phyloP scores from a whole-genome alignment of 2,797 vertebrate genomes.

The Coregonus ussuriensis region DNA sequence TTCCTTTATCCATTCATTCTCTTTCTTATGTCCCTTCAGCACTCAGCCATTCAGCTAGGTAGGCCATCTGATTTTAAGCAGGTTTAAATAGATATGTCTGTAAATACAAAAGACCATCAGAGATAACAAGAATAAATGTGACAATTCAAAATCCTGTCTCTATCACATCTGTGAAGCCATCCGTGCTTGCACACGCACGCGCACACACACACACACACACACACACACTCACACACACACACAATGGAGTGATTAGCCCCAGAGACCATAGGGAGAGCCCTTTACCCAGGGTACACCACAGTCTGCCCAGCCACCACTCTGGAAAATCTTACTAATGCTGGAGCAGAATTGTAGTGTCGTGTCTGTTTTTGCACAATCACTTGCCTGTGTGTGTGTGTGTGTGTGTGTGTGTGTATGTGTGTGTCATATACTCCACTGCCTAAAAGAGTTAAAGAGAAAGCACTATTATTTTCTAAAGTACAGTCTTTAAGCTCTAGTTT shows the following conservation, averaged over 20 bases:
- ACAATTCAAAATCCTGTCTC: no score
- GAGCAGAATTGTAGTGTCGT: conserved; percentile 9
- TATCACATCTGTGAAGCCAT: background rate
- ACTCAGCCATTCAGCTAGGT: no score
- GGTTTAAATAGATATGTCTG: no score
- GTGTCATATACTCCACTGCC: background rate
- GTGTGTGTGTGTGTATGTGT: background rate
- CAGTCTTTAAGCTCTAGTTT: background rate
- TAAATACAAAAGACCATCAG: no score
- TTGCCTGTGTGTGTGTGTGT: conserved; percentile 1
- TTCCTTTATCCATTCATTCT: no score
- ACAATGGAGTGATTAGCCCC: background rate
- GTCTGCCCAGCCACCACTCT: conserved; percentile 1
- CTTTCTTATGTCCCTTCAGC: no score
- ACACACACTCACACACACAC: background rate
- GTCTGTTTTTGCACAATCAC: conserved; percentile 5
- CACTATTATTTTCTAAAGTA: no score
- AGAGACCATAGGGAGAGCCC: background rate
- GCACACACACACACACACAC: no score
- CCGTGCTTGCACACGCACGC: no score
- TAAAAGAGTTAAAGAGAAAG: background rate
- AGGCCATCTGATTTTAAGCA: no score
- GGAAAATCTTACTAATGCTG: conserved; percentile 24
- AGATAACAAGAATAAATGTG: no score
- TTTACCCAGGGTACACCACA: background rate